Evolutionary conservation across 2,113 vertebrate species (phyloP).

Genomic region (Takifugu bimaculatus): DNA sequence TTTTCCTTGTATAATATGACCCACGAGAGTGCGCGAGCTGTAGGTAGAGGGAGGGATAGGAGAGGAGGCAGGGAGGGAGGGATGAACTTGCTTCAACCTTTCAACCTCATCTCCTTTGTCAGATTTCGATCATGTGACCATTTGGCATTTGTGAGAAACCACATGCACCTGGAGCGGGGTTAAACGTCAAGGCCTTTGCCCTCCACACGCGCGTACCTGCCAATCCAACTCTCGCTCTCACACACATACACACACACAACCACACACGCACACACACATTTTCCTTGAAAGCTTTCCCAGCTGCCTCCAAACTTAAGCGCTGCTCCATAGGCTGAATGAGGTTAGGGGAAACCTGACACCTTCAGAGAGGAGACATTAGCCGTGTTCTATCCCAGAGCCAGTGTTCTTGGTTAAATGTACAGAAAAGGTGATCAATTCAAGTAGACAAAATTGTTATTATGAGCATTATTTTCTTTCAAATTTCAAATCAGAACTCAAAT

Average conservation of each 20-base stretch:
- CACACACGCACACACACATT: constrained; percentile 14
- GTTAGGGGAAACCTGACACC: constrained; percentile 34
- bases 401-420: constrained; percentile 15
- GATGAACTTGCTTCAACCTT: constrained; percentile 38
- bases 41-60: constrained; percentile 21
- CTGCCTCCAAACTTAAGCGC: constrained; percentile 38
- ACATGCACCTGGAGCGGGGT: constrained; percentile 86
- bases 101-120: constrained; percentile 66
- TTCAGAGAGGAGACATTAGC: constrained; percentile 25
- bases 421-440: background rate
- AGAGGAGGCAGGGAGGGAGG: constrained; percentile 13
- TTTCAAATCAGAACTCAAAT: background rate
- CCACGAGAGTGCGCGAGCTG: constrained; percentile 9
- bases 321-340: constrained; percentile 40
- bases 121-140: constrained; percentile 78
- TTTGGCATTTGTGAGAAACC: constrained; percentile 87
- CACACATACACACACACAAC: background rate
- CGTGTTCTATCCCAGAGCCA: constrained; percentile 7
- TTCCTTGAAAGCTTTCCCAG: constrained; percentile 45
- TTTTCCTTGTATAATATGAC: constrained; percentile 44
- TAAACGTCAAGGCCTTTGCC: constrained; percentile 85
- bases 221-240: constrained; percentile 9
- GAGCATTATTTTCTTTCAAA: background rate
- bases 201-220: constrained; percentile 31
- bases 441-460: background rate